A percentile compares a stretch with the other conserved stretches of the same genome.
Conservation (phyloP, 2,888 invertebrate species). For the Cetonia aurata region DNA sequence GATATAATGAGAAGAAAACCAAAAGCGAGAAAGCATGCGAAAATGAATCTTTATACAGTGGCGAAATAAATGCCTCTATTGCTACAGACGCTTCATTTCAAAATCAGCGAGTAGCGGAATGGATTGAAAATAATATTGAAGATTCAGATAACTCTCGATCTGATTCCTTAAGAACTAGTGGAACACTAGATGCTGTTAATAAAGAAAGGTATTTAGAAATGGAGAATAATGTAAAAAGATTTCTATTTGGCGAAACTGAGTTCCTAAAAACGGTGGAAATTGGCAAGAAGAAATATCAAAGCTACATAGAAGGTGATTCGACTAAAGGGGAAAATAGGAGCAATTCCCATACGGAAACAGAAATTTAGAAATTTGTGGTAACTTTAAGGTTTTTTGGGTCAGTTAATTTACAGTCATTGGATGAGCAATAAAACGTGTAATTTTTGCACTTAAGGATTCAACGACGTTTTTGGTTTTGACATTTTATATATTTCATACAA, state of each 20-base stretch:
- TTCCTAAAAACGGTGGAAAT: conserved; percentile 62
- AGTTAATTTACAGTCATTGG: no score
- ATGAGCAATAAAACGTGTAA: no score
- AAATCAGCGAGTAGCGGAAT: conserved; percentile 75
- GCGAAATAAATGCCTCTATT: conserved; percentile 50
- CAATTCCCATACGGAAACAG: conserved; percentile 58
- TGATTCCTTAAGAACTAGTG: conserved; percentile 63
- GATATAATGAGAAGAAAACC: conserved; percentile 60
- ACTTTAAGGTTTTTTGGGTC: no score
- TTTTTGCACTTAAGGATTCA: no score
- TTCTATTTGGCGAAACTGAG: conserved; percentile 69
- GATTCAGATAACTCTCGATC: conserved; percentile 67
- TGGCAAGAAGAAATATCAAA: conserved; percentile 61
- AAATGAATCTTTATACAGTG: conserved; percentile 53
- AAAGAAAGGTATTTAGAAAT: conserved; percentile 74
- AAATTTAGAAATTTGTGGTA: conserved; percentile 52
- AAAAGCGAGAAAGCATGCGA: conserved; percentile 42
- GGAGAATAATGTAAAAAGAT: conserved; percentile 84
- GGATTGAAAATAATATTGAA: conserved; percentile 78
- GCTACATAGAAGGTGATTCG: conserved; percentile 47
- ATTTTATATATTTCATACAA: no score
- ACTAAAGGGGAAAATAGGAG: conserved; percentile 38
- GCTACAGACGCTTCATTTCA: conserved; percentile 55
- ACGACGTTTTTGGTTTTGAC: no score
- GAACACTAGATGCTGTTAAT: conserved; percentile 63